Evolutionary conservation across 35 echinoderm and acorn worm genomes (phyloP), one percentile per base, ranked within the genome.

Genomic region (Antedon bifida): DNA sequence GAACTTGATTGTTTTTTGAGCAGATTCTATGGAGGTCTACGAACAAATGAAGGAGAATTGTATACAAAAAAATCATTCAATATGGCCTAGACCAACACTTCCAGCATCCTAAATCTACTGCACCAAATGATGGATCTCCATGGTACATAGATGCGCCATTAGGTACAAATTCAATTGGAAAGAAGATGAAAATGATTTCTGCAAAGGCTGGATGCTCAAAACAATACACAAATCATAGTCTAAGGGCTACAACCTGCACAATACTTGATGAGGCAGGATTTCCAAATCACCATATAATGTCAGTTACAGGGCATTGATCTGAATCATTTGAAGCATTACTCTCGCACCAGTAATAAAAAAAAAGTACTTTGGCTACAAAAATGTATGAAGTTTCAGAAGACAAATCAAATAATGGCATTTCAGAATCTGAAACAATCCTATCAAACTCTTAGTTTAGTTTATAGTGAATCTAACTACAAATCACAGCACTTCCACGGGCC

Each of bases 131-230:
- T 17, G 30, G 46, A 0, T 79, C 77, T 79, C 26, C 73, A 80
- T 87, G 85, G 75, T 88, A 88, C 36, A 73, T 38, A 34, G 87
- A 84, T 34, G 75, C 30, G 31, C 82, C 86, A 1, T n/a, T 91
- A 30, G 90, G 85, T 5, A 81, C 76, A 31, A 87, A 91, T 75
- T 80, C 85, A 35, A 81, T 91, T 17, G 85, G 75, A 29, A 80
- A 84, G n/a, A 91, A 84, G 85, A 91, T 91, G 86, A 42, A 79
- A 26, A 87, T 30, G n/a, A 35, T 91, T 46, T 84, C 81, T 32
- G 75, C 84, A 31, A 80, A 79, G 35, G 90, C 85, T 77, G 84
- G 84, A 9, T 36, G 86, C 32, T 83, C 85, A 11, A 75, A 84
- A 77, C 82, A 79, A 33, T 91, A 87, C 30, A 91, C 90, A 3